These are phyloP conservation scores for Coryphaenoides rupestris DNA, from an alignment of 2,113 vertebrate genomes.

Conservation along the genomic window DNA sequence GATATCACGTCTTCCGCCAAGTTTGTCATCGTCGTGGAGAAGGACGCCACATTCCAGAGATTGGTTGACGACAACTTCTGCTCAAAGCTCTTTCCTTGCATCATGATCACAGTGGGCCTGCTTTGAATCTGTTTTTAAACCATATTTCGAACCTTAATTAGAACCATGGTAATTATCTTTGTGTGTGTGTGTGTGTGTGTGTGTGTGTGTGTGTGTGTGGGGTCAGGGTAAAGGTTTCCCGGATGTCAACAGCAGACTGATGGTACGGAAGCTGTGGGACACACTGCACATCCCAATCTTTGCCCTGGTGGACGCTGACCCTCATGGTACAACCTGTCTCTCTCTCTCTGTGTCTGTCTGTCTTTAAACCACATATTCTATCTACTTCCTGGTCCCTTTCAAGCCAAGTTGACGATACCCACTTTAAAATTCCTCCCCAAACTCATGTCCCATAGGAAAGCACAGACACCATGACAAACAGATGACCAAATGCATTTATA, in stretches of 20 bases:
- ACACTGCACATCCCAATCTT: constrained; percentile 82
- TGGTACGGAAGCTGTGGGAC: constrained; percentile 93
- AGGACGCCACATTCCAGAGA: constrained; percentile 96
- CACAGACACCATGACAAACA: no score
- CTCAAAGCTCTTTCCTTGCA: constrained; percentile 80
- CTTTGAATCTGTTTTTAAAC: not conserved
- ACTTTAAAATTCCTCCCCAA: no score
- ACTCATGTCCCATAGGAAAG: no score
- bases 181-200: constrained; percentile 28
- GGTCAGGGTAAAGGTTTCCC: constrained; percentile 91
- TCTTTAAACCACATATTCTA: not conserved
- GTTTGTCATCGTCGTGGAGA: constrained; percentile 93
- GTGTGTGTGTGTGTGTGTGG: constrained; percentile 23
- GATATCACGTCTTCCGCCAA: constrained; percentile 89
- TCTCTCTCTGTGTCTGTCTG: no score
- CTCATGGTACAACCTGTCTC: constrained; percentile 77
- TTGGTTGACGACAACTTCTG: constrained; percentile 91
- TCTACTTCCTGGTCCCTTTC: constrained; percentile 13
- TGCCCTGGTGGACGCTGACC: constrained; percentile 90
- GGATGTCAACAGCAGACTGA: constrained; percentile 90
- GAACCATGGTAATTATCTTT: no score
- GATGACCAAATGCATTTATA: no score
- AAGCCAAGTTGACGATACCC: not conserved
- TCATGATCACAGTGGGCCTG: constrained; percentile 87
- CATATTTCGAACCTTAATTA: not conserved